Evolutionary conservation across 1,140 invertebrate genomes (phyloP), one percentile per base, ranked within the genome.

Genomic region (Reticulitermes speratus): DNA sequence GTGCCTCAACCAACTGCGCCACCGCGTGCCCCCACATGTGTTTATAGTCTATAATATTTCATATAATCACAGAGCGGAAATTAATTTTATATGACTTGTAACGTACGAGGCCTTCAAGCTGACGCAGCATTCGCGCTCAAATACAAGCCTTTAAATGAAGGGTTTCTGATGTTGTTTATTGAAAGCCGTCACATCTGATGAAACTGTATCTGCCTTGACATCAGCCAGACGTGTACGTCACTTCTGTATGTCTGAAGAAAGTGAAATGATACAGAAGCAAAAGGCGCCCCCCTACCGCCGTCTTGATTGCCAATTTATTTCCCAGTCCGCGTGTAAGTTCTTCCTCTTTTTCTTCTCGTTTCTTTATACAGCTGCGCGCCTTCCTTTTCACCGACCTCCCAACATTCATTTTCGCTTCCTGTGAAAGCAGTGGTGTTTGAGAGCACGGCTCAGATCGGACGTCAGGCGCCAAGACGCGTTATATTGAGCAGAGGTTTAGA

Each of bases 241-340:
- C 65, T 25, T 75, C 65, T 75, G 52, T 55, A 16, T 55, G 65
- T 75, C 65, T 75, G 65, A 30, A 75, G 65, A 25, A 75, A 75
- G 65, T 75, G 65, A 75, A 75, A 75, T 75, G 65, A 75, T 75
- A 75, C 25, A 75, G 65, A 75, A 75, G 25, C 25, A 14, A 75
- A 75, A 75, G 25, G 25, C 25, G n/a, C n/a, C 65, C 59, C 65
- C 65, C 65, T 30, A n/a, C 65, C 65, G 65, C 65, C n/a, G 7
- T 75, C 65, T 75, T 75, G 65, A 75, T 75, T 75, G 65, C 65
- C 65, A 75, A 75, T 75, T 75, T 75, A 75, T 75, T 75, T 75
- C 65, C 65, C 65, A 30, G 65, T 25, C 65, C n/a, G 65, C n/a
- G 65, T 75, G 65, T 75, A 14, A n/a, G 25, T 75, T 75, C 65